Base-by-base conservation (phyloP, 2,888 invertebrate species). In the Acleris sparsana region DNA sequence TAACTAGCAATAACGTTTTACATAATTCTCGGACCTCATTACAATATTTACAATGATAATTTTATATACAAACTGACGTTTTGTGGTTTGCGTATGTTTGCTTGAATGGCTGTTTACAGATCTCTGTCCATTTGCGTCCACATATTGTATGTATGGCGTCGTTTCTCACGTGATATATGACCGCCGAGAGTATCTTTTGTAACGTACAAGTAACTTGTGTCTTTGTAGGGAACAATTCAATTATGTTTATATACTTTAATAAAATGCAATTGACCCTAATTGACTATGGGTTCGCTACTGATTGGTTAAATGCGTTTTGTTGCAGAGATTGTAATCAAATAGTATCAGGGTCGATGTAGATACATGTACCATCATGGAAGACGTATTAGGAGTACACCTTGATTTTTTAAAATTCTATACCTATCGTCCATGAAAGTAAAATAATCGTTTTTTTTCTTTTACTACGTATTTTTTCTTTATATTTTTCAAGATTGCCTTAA, bases 91-190 rank as follows among this genome's bases (percentile, higher is more conserved):
- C 76, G 79, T 80, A 62, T 80, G 80, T 83, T 80, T 81, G 78
- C 78, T 75, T 75, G 71, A 76, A 76, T 79, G 73, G 71, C 70
- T 86, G 83, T 84, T 83, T 84, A 80, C 79, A 75, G 73, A 80
- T 72, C 73, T 74, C 75, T 78, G 53, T 63, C 63, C 58, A 57
- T 62, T 60, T 60, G 43, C 55, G 59, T 55, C 17, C 39, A 22
- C 49, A 53, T 29, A 18, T 44, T 33, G 33, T 51, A 39, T 33
- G 48, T 44, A 63, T 55, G 57, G 57, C 57, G 53, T 46, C 51
- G 51, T 66, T 70, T 65, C 64, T 69, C 70, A 63, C 56, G 46
- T 51, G 55, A 51, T 69, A 67, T 72, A 68, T 48, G 52, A 65
- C 44, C 9, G 63, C 56, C 53, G 22, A 17, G 29, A 18, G 25